Percentiles rank a stretch among this genome's conserved stretches.
Evolutionary conservation across 1,140 invertebrate genomes (phyloP).

Genomic region (Drosophila littoralis): DNA sequence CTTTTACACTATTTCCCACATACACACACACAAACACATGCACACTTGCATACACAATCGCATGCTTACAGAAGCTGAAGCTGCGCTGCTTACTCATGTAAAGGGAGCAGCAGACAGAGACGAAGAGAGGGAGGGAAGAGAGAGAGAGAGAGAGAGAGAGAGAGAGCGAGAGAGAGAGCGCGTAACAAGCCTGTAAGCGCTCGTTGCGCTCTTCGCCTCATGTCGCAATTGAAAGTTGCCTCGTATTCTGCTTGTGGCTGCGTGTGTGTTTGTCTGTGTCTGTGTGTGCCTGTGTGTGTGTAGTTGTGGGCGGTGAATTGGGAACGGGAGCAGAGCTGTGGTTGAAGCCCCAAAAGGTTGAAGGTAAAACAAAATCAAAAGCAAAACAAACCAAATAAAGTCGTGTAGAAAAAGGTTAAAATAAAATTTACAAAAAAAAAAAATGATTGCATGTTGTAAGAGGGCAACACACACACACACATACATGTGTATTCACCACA

Average conservation of each 20-base stretch:
- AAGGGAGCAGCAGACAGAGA: conserved; percentile 31
- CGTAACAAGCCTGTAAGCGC: conserved; percentile 33
- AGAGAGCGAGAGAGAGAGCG: conserved; percentile 10
- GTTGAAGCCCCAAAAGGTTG: conserved; percentile 68
- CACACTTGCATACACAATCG: conserved; percentile 38
- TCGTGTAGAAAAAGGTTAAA: conserved; percentile 73
- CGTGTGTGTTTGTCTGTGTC: conserved; percentile 10
- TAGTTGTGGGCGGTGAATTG: conserved; percentile 19
- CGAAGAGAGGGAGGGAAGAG: conserved; percentile 17
- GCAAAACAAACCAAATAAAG: conserved; percentile 64
- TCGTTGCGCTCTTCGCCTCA: conserved; percentile 59
- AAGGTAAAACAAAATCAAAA: conserved; percentile 69
- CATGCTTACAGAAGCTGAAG: conserved; percentile 60
- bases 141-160: conserved; percentile 20
- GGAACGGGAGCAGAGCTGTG: conserved; percentile 24
- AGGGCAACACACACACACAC: conserved; percentile 39
- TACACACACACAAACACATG: conserved; percentile 6
- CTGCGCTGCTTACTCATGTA: conserved; percentile 74
- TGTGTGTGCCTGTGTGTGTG: conserved; percentile 13
- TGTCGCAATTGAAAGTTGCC: conserved; percentile 81
- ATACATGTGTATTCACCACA: not conserved
- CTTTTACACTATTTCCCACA: conserved; percentile 80
- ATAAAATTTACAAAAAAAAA: conserved; percentile 10
- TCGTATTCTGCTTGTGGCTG: conserved; percentile 24
- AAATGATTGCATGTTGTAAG: conserved; percentile 69